phyloP scores from a whole-genome alignment of 1,140 invertebrate species.

The Samia ricini region DNA sequence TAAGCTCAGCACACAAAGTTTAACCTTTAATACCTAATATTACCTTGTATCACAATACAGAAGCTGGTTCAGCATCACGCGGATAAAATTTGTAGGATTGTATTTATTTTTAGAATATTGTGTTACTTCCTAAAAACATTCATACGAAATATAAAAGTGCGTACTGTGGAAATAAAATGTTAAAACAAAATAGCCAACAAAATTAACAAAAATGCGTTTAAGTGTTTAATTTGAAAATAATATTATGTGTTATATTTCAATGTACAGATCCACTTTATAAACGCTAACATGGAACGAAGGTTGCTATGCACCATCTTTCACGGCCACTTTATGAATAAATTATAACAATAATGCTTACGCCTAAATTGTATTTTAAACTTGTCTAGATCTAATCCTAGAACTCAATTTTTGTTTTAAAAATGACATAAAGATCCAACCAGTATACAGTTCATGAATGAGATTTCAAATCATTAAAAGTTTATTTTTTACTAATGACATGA shows the following conservation, averaged over 20 bases:
- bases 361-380: constrained; percentile 4
- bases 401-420: no score
- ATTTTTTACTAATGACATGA: no score
- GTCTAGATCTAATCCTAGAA: neutral
- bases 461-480: no score
- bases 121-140: no score
- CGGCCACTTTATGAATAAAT: neutral
- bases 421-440: no score
- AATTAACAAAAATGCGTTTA: no score
- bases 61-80: neutral
- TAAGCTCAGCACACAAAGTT: neutral
- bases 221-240: no score
- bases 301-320: neutral
- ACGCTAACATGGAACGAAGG: neutral
- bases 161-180: no score
- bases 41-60: neutral
- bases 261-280: neutral
- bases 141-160: no score
- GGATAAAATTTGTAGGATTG: neutral
- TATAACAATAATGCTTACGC: constrained; percentile 8
- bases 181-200: no score
- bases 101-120: neutral
- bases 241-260: no score
- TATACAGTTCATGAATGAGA: no score
- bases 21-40: neutral